phyloP scores from a whole-genome alignment of 2,797 vertebrate genomes.

The Bufotes viridis region DNA sequence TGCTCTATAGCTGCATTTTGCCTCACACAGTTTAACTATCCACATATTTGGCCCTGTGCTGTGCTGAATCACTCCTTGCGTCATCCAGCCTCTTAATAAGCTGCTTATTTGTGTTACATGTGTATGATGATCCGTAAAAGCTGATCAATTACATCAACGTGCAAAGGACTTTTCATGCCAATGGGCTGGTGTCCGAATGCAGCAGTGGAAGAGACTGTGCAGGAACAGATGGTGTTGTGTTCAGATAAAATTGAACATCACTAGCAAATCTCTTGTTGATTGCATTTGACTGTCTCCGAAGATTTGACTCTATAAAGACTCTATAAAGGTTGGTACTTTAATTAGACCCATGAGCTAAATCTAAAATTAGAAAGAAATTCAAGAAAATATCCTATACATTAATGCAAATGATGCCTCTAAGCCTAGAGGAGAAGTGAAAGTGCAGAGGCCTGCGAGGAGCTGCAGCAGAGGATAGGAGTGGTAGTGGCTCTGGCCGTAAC shows the following conservation, averaged over 20 bases:
- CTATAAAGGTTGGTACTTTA: constrained; percentile 28
- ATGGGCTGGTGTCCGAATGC: not conserved
- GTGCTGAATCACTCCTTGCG: not conserved
- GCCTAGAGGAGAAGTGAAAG: not conserved
- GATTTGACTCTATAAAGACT: not conserved
- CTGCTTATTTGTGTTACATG: constrained; percentile 2
- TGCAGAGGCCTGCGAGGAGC: not conserved
- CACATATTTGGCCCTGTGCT: not conserved
- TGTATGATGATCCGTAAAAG: constrained; percentile 8
- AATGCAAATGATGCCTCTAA: not conserved
- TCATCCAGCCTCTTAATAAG: not conserved
- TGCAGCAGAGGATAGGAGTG: no score
- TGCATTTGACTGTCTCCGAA: constrained; percentile 9
- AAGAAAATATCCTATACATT: not conserved
- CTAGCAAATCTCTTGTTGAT: not conserved
- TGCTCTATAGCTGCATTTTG: not conserved
- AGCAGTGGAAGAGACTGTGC: not conserved
- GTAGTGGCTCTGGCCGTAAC: no score
- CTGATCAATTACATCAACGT: constrained; percentile 36
- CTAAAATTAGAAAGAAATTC: not conserved
- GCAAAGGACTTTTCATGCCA: constrained; percentile 17
- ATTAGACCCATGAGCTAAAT: constrained; percentile 13
- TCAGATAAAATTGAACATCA: constrained; percentile 26
- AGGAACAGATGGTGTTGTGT: constrained; percentile 48
- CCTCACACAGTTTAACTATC: not conserved